phyloP scores from a whole-genome alignment of 2,888 invertebrate species.

The Fragum fragum region DNA sequence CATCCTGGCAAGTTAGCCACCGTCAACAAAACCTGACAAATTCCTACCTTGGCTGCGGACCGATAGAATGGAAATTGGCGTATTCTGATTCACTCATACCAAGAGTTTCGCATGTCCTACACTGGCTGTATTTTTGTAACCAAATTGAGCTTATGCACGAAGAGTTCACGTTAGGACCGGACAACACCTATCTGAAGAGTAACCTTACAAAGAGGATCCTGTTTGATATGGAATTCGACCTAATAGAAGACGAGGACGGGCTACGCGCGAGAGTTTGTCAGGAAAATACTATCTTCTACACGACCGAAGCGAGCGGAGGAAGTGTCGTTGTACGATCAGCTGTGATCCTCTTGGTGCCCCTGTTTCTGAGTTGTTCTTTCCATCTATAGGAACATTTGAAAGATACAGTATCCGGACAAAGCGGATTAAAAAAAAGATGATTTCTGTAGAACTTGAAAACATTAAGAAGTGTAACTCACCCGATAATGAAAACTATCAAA shows the following conservation, averaged over 20 bases:
- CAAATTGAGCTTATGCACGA: not conserved
- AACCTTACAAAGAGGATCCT: not conserved
- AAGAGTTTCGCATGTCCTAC: not conserved
- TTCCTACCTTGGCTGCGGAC: not conserved
- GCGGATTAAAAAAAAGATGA: too few relatives aligned
- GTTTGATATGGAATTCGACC: not conserved
- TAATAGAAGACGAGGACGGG: not conserved
- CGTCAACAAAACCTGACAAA: not conserved
- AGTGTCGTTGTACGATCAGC: too few relatives aligned
- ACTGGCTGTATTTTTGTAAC: not conserved
- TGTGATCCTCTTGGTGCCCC: too few relatives aligned
- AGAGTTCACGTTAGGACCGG: not conserved
- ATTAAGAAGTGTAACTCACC: too few relatives aligned
- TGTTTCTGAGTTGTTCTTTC: too few relatives aligned
- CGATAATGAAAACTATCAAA: too few relatives aligned
- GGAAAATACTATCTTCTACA: not conserved
- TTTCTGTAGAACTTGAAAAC: too few relatives aligned
- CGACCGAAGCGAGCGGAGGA: too few relatives aligned
- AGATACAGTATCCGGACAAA: too few relatives aligned
- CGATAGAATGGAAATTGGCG: not conserved
- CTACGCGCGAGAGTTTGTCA: not conserved
- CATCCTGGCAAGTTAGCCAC: not conserved
- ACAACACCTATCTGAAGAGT: not conserved
- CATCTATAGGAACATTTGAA: too few relatives aligned
- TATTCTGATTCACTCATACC: not conserved